Evolutionary conservation across 2,113 vertebrate species (phyloP).

Genomic region (Lasiurus borealis): DNA sequence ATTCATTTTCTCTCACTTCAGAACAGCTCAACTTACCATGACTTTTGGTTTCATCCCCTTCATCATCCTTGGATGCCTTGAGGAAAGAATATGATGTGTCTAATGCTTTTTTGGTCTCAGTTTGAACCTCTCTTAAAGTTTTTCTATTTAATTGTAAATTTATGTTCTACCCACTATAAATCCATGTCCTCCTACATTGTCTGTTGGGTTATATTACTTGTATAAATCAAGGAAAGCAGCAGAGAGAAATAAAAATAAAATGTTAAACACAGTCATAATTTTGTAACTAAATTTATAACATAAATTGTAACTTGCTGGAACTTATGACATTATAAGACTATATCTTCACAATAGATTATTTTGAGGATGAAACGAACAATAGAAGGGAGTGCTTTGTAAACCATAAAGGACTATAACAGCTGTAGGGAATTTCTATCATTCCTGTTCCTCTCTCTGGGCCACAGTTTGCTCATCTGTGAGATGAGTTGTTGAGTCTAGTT

Average conservation of each 20-base stretch:
- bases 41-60: not conserved
- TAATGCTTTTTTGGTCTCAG: not conserved
- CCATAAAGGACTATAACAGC: not conserved
- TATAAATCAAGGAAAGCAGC: slow-evolving; percentile 70
- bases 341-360: not conserved
- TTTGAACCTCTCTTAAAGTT: slow-evolving; percentile 57
- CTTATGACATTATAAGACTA: not conserved
- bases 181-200: slow-evolving; percentile 51
- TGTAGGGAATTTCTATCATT: not conserved
- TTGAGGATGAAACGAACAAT: not conserved
- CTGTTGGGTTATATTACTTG: slow-evolving; percentile 61
- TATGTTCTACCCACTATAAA: slow-evolving; percentile 34
- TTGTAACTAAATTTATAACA: slow-evolving; percentile 63
- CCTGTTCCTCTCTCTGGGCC: not conserved
- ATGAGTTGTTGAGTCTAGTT: slow-evolving; percentile 9
- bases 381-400: slow-evolving; percentile 17
- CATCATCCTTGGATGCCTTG: not conserved
- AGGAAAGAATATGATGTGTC: not conserved
- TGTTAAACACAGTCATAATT: slow-evolving; percentile 56
- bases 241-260: slow-evolving; percentile 69
- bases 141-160: slow-evolving; percentile 67
- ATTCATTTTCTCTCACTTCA: slow-evolving; percentile 18
- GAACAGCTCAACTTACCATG: not conserved
- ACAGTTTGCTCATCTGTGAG: slow-evolving; percentile 28
- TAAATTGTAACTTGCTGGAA: slow-evolving; percentile 39